Conservation (phyloP, 2,113 vertebrate genomes). For the Eublepharis macularius region DNA sequence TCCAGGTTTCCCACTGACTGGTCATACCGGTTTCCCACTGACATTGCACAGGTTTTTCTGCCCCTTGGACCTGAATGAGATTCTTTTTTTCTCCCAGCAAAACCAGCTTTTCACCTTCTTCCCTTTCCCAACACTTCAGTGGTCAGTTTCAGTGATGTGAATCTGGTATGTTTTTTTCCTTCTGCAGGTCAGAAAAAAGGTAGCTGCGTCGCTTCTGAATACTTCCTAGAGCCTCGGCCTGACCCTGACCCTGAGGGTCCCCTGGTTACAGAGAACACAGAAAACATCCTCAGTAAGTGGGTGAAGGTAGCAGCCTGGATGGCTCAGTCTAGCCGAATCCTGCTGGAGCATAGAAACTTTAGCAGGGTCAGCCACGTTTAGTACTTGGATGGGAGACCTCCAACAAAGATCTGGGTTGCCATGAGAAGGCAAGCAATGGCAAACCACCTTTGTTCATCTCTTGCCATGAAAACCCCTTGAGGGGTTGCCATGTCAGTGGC, state of each 20-base stretch:
- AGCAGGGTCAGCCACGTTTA: too few relatives aligned
- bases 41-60: neutral
- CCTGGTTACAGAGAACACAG: slow-evolving; percentile 92
- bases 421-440: too few relatives aligned
- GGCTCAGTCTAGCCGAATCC: too few relatives aligned
- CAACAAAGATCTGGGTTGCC: too few relatives aligned
- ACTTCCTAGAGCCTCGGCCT: slow-evolving; percentile 80
- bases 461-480: too few relatives aligned
- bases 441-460: too few relatives aligned
- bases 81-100: neutral
- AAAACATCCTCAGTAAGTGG: slow-evolving; percentile 92
- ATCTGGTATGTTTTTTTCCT: neutral
- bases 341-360: too few relatives aligned
- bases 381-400: too few relatives aligned
- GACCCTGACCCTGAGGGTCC: slow-evolving; percentile 80
- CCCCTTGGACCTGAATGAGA: neutral
- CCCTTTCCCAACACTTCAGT: neutral
- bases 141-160: neutral
- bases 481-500: too few relatives aligned
- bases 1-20: neutral
- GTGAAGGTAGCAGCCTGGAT: too few relatives aligned
- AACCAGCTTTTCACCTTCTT: neutral
- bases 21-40: neutral
- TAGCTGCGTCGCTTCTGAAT: slow-evolving; percentile 89
- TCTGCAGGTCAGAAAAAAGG: slow-evolving; percentile 86